These are phyloP conservation scores for Melieria omissa DNA, from an alignment of 2,888 invertebrate genomes.

Conservation along the genomic window DNA sequence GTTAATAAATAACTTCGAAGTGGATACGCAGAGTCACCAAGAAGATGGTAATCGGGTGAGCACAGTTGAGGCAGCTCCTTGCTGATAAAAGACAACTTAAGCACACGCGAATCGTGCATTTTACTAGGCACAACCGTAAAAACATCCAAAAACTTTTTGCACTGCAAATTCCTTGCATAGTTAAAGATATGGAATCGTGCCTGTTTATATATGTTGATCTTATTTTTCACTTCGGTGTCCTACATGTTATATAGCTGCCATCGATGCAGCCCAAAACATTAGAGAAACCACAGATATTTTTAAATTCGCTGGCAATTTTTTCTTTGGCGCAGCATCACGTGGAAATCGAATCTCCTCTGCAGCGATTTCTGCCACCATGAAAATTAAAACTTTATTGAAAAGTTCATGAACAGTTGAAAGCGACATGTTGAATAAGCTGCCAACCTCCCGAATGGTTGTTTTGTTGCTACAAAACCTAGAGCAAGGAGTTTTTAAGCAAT, in stretches of 20 bases:
- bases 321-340: slow-evolving; percentile 22
- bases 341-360: slow-evolving; percentile 28
- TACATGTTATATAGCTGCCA: background rate
- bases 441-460: slow-evolving; percentile 10
- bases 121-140: slow-evolving; percentile 52
- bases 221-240: too few species aligned
- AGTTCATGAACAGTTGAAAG: background rate
- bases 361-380: slow-evolving; percentile 26
- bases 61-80: slow-evolving; percentile 44
- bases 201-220: background rate
- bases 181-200: background rate
- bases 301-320: slow-evolving; percentile 26
- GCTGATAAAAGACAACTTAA: slow-evolving; percentile 44
- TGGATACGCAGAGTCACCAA: slow-evolving; percentile 39
- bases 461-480: slow-evolving; percentile 30
- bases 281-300: slow-evolving; percentile 29
- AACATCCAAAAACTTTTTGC: slow-evolving; percentile 39
- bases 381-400: slow-evolving; percentile 25
- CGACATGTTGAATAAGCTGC: slow-evolving; percentile 17
- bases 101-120: slow-evolving; percentile 53
- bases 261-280: slow-evolving; percentile 33
- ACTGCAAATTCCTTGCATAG: too few species aligned
- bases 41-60: slow-evolving; percentile 22
- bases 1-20: slow-evolving; percentile 38
- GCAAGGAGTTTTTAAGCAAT: background rate